phyloP scores from a whole-genome alignment of 2,113 vertebrate genomes.

The Mionectes macconnelli region DNA sequence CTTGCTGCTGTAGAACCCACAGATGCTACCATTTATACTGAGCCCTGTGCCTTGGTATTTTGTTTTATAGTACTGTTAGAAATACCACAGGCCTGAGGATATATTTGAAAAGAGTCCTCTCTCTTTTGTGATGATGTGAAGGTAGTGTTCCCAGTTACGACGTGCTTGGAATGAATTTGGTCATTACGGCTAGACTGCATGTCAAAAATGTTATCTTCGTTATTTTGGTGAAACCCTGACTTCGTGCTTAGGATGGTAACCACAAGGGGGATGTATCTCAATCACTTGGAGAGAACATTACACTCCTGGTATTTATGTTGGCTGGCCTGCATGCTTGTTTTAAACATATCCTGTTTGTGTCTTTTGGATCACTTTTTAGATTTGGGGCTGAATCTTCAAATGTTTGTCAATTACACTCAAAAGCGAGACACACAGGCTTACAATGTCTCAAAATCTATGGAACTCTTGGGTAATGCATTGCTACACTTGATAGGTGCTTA shows the following conservation, averaged over 20 bases:
- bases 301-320: constrained; percentile 22
- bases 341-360: background rate
- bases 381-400: background rate
- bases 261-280: background rate
- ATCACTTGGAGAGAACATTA: background rate
- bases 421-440: accelerated
- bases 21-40: background rate
- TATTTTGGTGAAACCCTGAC: constrained; percentile 3
- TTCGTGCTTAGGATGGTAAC: background rate
- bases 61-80: constrained; percentile 21
- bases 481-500: background rate
- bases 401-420: background rate
- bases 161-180: background rate
- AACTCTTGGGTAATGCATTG: background rate
- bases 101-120: constrained; percentile 35
- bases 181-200: background rate
- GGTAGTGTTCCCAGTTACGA: background rate
- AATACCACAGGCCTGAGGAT: constrained; percentile 26
- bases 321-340: background rate
- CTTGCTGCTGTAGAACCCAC: background rate
- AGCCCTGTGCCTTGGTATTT: background rate
- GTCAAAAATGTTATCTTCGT: background rate
- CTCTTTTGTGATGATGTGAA: constrained; percentile 10
- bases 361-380: background rate
- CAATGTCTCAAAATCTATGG: background rate